phyloP scores from a whole-genome alignment of 2,113 vertebrate species.

The Colaptes auratus region DNA sequence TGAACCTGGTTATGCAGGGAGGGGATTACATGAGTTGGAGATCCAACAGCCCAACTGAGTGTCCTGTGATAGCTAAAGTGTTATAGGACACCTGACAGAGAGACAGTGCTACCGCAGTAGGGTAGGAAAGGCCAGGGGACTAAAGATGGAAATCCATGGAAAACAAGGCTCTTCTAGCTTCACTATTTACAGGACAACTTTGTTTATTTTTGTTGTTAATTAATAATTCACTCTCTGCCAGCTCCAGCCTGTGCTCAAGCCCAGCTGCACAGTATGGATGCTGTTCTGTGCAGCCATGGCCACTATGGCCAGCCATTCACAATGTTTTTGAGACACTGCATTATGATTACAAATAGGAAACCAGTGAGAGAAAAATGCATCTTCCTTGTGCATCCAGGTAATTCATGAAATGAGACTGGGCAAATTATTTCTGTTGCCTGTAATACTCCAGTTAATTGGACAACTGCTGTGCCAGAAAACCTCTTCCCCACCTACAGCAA shows the following conservation, averaged over 20 bases:
- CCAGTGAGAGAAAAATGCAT: constrained; percentile 2
- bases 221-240: not conserved
- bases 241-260: not conserved
- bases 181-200: not conserved
- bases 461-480: constrained; percentile 68
- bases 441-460: constrained; percentile 66
- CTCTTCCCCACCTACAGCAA: constrained; percentile 39
- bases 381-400: not conserved
- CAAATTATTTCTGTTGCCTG: constrained; percentile 35
- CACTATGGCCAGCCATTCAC: not conserved
- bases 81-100: not conserved
- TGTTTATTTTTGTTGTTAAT: not conserved
- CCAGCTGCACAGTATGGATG: not conserved
- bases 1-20: not conserved
- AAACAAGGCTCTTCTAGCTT: not conserved
- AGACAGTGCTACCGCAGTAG: rapidly evolving
- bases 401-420: constrained; percentile 27
- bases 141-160: not conserved
- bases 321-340: not conserved
- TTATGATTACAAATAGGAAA: constrained; percentile 2
- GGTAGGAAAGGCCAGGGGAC: not conserved
- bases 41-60: not conserved
- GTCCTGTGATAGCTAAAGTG: not conserved
- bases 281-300: not conserved
- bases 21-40: not conserved